Conservation (phyloP, 1,140 invertebrate species). For the Druon quercuslanigerum region DNA sequence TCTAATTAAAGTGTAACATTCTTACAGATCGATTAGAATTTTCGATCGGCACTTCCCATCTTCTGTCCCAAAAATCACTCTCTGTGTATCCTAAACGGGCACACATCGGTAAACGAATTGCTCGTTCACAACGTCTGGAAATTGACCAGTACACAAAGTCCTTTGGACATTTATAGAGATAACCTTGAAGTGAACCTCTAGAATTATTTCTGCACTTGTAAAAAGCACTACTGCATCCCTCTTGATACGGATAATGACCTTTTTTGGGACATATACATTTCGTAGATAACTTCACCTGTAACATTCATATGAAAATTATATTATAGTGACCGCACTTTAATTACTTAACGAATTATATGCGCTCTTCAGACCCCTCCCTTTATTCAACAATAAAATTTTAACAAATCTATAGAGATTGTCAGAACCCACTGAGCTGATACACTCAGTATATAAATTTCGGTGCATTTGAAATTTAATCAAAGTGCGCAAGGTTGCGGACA, state of each 20-base stretch:
- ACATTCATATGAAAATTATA: slow-evolving; percentile 40
- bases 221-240: slow-evolving; percentile 82
- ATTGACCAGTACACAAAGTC: slow-evolving; percentile 86
- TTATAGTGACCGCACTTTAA: no score
- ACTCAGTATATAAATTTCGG: no score
- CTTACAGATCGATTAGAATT: slow-evolving; percentile 65
- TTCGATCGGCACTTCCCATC: slow-evolving; percentile 67
- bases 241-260: slow-evolving; percentile 82
- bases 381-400: no score
- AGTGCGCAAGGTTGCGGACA: no score
- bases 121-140: slow-evolving; percentile 84
- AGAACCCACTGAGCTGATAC: no score
- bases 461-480: no score
- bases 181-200: slow-evolving; percentile 79
- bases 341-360: no score
- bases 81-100: slow-evolving; percentile 52
- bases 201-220: slow-evolving; percentile 81
- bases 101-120: slow-evolving; percentile 79
- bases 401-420: no score
- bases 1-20: slow-evolving; percentile 31
- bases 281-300: slow-evolving; percentile 79
- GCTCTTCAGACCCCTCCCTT: no score
- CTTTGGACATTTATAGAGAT: slow-evolving; percentile 85
- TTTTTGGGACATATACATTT: slow-evolving; percentile 80
- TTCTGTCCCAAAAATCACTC: slow-evolving; percentile 57